Evolutionary conservation across 2,888 invertebrate species (phyloP).

Genomic region (Acanthosepion pharaonis): DNA sequence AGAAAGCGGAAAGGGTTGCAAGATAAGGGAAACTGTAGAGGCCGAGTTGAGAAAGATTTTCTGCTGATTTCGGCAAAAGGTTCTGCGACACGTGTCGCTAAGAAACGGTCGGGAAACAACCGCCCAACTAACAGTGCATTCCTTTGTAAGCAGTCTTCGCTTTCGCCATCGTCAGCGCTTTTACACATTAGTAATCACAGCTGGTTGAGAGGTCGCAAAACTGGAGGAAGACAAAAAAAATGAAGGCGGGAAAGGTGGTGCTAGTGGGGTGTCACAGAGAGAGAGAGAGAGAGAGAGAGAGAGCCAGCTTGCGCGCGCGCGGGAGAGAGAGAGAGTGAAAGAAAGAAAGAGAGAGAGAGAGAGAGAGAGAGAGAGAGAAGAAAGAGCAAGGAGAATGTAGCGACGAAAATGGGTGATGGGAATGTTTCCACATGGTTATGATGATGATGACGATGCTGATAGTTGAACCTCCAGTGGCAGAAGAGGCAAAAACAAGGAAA

Average conservation of each 20-base stretch:
- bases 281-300: neutral
- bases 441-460: too few species aligned
- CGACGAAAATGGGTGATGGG: neutral
- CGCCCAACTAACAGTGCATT: slow-evolving; percentile 39
- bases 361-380: too few species aligned
- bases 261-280: neutral
- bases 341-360: neutral
- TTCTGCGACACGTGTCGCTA: slow-evolving; percentile 16
- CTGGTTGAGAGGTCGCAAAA: neutral
- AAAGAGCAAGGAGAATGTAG: neutral
- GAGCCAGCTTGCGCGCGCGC: too few species aligned
- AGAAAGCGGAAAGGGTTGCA: slow-evolving; percentile 11
- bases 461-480: too few species aligned
- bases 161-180: slow-evolving; percentile 1
- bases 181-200: neutral
- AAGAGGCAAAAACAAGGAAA: neutral
- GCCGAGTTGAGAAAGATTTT: neutral
- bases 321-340: neutral
- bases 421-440: neutral
- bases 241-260: too few species aligned
- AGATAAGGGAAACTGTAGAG: neutral
- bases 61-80: neutral
- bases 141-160: slow-evolving; percentile 45
- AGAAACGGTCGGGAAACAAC: neutral
- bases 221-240: neutral